Evolutionary conservation across 2,888 invertebrate species (phyloP).

Genomic region (Belgica antarctica): DNA sequence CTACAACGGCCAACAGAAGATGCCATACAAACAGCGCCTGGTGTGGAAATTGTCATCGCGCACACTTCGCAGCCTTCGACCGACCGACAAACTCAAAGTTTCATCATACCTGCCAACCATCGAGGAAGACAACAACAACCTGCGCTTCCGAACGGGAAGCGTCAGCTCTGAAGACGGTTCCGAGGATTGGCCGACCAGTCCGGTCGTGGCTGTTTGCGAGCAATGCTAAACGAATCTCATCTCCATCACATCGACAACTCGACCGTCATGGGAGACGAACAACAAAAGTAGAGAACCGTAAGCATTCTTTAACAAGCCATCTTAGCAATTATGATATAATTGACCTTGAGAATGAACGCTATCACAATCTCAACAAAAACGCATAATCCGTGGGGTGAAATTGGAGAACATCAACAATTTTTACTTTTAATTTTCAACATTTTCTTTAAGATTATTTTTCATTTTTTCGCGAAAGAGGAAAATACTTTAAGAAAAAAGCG

Average conservation of each 20-base stretch:
- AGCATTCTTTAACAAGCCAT: conserved; percentile 40
- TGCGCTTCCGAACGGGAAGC: conserved; percentile 60
- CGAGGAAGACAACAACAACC: conserved; percentile 61
- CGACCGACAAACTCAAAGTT: conserved; percentile 64
- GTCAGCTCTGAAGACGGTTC: conserved; percentile 59
- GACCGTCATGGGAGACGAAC: neutral
- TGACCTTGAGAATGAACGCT: conserved; percentile 14
- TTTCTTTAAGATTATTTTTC: conserved; percentile 35
- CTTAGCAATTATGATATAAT: conserved; percentile 15
- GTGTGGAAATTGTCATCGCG: conserved; percentile 75
- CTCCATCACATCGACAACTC: conserved; percentile 13
- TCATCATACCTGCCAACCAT: conserved; percentile 72
- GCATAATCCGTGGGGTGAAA: conserved; percentile 10
- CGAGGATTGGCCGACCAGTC: conserved; percentile 65
- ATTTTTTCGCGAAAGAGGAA: conserved; percentile 28
- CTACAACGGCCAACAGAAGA: conserved; percentile 70
- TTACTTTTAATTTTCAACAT: conserved; percentile 22
- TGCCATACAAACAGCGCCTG: conserved; percentile 68
- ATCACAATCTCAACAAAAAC: neutral
- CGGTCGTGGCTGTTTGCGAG: conserved; percentile 61
- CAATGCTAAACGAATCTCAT: conserved; percentile 53
- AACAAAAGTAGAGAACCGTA: conserved; percentile 33
- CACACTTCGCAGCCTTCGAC: conserved; percentile 66
- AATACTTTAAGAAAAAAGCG: conserved; percentile 38
- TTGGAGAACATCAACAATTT: neutral